Conservation (phyloP, 2,113 vertebrate genomes). For the Thomomys bottae region DNA sequence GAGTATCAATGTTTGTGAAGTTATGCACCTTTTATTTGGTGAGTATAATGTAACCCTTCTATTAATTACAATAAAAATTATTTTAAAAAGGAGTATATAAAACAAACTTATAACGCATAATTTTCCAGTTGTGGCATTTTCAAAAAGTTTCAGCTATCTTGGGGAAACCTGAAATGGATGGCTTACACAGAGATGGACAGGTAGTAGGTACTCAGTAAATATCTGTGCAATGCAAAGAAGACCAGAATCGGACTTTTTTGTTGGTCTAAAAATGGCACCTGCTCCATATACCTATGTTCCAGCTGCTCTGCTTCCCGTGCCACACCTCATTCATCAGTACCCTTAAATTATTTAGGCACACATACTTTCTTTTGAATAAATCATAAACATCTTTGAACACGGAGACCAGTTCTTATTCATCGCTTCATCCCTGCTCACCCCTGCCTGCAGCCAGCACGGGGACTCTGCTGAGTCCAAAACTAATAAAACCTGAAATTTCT, state of each 20-base stretch:
- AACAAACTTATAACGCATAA: background rate
- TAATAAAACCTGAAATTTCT: constrained; percentile 23
- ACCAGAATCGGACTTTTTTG: background rate
- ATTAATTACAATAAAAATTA: no score
- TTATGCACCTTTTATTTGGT: no score
- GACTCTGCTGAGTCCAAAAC: constrained; percentile 8
- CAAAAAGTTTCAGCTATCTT: background rate
- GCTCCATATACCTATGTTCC: background rate
- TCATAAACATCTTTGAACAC: constrained; percentile 30
- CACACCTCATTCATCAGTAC: background rate
- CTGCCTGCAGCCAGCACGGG: background rate
- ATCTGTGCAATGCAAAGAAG: background rate
- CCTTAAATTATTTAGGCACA: constrained; percentile 49
- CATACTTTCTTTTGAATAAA: constrained; percentile 22
- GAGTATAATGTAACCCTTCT: no score
- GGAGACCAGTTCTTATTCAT: background rate
- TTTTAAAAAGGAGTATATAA: background rate
- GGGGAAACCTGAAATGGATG: constrained; percentile 24
- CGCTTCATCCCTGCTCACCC: background rate
- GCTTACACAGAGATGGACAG: background rate
- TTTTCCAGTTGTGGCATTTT: background rate
- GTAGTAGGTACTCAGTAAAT: background rate
- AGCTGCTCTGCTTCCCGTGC: background rate
- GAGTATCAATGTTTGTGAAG: no score
- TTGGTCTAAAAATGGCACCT: constrained; percentile 2